Conservation (phyloP, 2,113 vertebrate species). For the Jacana jacana region DNA sequence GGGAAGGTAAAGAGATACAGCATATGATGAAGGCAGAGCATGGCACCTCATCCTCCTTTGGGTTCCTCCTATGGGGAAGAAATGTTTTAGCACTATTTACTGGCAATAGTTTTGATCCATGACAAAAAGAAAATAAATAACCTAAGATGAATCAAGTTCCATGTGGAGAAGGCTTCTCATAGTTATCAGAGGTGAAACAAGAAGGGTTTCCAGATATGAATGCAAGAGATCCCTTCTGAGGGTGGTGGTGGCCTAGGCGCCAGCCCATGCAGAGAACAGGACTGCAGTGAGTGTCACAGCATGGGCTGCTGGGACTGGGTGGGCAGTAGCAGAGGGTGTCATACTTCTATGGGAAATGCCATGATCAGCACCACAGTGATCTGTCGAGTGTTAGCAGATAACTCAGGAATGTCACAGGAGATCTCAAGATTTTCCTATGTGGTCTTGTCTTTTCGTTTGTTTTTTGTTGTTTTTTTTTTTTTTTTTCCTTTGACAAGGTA, state of each 20-base stretch:
- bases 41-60: neutral
- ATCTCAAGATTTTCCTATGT: neutral
- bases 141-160: neutral
- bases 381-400: neutral
- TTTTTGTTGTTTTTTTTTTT: too few species aligned
- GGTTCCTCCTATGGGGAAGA: neutral
- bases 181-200: neutral
- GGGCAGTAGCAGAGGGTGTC: neutral
- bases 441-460: neutral
- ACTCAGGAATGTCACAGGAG: neutral
- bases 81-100: neutral
- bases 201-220: neutral
- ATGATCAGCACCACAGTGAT: neutral
- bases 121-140: neutral
- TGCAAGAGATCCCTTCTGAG: neutral
- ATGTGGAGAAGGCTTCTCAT: neutral
- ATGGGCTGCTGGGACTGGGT: neutral
- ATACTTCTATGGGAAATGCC: fast-evolving
- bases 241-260: fast-evolving
- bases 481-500: neutral
- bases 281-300: fast-evolving
- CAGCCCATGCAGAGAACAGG: neutral
- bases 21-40: neutral
- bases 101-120: neutral
- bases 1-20: neutral